These are phyloP conservation scores for Isaurus tuberculatus DNA, from an alignment of 92 coral and sea anemone species.

Conservation along the genomic window DNA sequence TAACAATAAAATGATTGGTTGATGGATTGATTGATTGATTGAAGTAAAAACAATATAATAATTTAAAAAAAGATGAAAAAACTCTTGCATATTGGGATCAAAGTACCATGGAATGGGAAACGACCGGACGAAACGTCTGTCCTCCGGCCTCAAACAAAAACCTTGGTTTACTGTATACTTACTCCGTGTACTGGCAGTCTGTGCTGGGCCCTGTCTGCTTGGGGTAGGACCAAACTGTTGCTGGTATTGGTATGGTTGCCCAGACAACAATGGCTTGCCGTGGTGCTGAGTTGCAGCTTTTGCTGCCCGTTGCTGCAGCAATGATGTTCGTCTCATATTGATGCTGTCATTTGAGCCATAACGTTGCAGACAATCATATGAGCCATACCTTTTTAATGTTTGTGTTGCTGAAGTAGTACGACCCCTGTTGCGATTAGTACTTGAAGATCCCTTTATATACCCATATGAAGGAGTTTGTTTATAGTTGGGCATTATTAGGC, in stretches of 20 bases:
- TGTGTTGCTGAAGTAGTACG: not conserved
- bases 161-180: too few species aligned
- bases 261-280: slow-evolving; percentile 73
- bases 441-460: slow-evolving; percentile 6
- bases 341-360: slow-evolving; percentile 85
- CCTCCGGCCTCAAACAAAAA: too few species aligned
- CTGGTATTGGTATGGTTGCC: slow-evolving; percentile 66
- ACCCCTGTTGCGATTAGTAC: not conserved
- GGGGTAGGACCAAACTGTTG: slow-evolving; percentile 37
- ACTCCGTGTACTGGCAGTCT: slow-evolving; percentile 74
- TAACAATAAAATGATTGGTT: too few species aligned
- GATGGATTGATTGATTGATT: too few species aligned
- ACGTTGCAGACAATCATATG: slow-evolving; percentile 82
- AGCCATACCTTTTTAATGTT: slow-evolving; percentile 74
- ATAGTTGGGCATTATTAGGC: slow-evolving; percentile 52
- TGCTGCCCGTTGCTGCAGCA: slow-evolving; percentile 88
- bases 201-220: slow-evolving; percentile 50
- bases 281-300: slow-evolving; percentile 57
- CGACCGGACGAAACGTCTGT: too few species aligned
- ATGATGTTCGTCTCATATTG: slow-evolving; percentile 70
- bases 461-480: not conserved
- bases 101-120: too few species aligned
- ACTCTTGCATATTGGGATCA: too few species aligned
- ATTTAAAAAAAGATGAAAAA: too few species aligned
- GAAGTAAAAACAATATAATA: too few species aligned